A percentile compares a stretch with the other conserved stretches of the same genome.
These are phyloP conservation scores for Theodoxus fluviatilis DNA, from an alignment of 2,888 invertebrate genomes.

Conservation along the genomic window DNA sequence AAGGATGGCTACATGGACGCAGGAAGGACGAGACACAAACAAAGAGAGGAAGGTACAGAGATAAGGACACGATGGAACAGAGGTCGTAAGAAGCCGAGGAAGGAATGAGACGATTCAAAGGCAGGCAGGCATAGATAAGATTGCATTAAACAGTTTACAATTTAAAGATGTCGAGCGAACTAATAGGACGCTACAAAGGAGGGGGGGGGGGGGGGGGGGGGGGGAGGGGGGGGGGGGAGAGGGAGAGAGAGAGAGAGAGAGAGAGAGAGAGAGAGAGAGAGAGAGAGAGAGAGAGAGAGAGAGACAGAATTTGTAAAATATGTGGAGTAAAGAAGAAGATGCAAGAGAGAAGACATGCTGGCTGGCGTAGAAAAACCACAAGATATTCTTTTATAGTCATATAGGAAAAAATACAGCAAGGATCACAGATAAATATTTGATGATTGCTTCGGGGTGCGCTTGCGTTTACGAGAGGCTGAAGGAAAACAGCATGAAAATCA, in stretches of 20 bases:
- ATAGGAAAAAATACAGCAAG: background rate
- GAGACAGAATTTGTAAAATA: background rate
- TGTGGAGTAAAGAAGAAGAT: background rate
- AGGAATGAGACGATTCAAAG: constrained; percentile 23
- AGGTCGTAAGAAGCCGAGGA: constrained; percentile 24
- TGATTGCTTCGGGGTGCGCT: no score
- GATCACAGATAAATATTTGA: background rate
- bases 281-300: constrained; percentile 19
- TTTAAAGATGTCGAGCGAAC: no score
- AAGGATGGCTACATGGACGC: background rate
- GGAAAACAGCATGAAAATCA: no score
- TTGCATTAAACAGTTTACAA: no score
- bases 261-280: constrained; percentile 25
- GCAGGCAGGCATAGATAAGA: constrained; percentile 11
- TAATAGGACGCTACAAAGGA: background rate
- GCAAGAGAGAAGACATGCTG: background rate
- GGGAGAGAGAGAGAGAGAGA: constrained; percentile 17
- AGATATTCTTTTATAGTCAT: background rate
- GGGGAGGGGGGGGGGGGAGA: background rate
- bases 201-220: constrained; percentile 1
- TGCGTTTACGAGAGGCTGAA: no score
- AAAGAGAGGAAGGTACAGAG: background rate
- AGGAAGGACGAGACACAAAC: background rate
- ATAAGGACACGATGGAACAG: background rate
- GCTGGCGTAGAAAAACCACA: background rate